Evolutionary conservation across 2,113 vertebrate species (phyloP).

Genomic region (Megaleporinus macrocephalus): DNA sequence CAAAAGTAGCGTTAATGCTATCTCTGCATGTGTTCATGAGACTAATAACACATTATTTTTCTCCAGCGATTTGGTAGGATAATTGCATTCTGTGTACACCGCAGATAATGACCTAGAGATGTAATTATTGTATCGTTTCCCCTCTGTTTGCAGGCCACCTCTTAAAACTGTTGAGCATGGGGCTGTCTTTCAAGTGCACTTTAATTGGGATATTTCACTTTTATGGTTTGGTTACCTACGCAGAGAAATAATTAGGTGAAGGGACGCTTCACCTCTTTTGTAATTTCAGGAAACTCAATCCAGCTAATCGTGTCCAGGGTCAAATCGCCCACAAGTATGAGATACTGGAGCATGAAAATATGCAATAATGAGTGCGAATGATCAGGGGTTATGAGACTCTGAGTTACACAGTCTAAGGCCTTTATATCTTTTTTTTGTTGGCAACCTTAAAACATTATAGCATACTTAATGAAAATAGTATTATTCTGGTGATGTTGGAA

Average conservation of each 20-base stretch:
- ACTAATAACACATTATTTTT: neutral
- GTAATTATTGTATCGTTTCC: slow-evolving; percentile 27
- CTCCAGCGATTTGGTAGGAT: neutral
- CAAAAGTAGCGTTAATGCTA: neutral
- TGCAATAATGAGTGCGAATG: neutral
- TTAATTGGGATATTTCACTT: slow-evolving; percentile 51
- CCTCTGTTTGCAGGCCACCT: slow-evolving; percentile 28
- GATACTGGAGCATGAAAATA: slow-evolving; percentile 9
- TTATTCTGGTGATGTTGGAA: too few species aligned
- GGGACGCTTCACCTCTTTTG: slow-evolving; percentile 35
- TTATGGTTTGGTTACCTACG: slow-evolving; percentile 21
- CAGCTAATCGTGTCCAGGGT: slow-evolving; percentile 45
- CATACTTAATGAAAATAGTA: neutral
- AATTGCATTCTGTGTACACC: slow-evolving; percentile 7
- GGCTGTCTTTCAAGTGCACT: slow-evolving; percentile 28
- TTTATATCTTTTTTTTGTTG: neutral
- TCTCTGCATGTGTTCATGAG: neutral
- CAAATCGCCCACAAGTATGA: slow-evolving; percentile 1
- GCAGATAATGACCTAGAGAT: neutral
- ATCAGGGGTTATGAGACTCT: neutral
- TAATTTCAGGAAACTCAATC: slow-evolving; percentile 37
- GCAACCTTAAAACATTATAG: neutral
- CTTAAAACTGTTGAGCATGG: slow-evolving; percentile 17
- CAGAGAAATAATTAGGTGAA: slow-evolving; percentile 45
- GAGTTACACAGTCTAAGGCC: neutral